A percentile compares a stretch with the other conserved stretches of the same genome.
phyloP scores from a whole-genome alignment of 1,140 invertebrate species.

The Drosophila navojoa region DNA sequence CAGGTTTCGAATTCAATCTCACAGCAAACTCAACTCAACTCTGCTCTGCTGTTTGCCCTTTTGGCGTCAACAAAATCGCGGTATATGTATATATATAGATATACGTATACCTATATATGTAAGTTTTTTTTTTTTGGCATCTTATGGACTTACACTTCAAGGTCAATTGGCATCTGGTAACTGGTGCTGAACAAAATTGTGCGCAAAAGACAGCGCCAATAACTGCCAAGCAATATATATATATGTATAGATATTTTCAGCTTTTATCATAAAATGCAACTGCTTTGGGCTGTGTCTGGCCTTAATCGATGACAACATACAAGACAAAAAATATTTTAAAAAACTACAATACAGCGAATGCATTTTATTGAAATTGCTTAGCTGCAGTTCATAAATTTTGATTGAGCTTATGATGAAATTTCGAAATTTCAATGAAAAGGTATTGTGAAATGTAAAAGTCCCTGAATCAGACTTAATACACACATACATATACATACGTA shows the following conservation, averaged over 20 bases:
- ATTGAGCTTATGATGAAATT: slow-evolving; percentile 20
- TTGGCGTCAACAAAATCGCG: slow-evolving; percentile 34
- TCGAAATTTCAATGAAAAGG: slow-evolving; percentile 10
- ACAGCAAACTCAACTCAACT: not conserved
- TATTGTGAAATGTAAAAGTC: slow-evolving; percentile 47
- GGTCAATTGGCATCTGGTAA: slow-evolving; percentile 57
- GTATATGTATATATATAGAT: not conserved
- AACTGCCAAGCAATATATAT: slow-evolving; percentile 35
- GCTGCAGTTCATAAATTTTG: slow-evolving; percentile 42
- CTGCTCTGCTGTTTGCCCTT: slow-evolving; percentile 38
- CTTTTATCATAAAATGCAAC: slow-evolving; percentile 62
- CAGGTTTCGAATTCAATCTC: slow-evolving; percentile 43
- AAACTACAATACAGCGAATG: slow-evolving; percentile 21
- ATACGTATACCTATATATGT: not conserved
- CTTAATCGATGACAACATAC: slow-evolving; percentile 69
- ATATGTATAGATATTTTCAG: slow-evolving; percentile 7
- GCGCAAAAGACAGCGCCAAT: slow-evolving; percentile 30
- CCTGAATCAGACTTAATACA: not conserved
- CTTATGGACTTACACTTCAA: slow-evolving; percentile 56
- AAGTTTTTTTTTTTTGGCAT: slow-evolving; percentile 1
- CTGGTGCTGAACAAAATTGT: slow-evolving; percentile 32
- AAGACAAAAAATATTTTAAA: not conserved
- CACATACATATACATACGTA: not conserved
- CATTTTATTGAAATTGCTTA: slow-evolving; percentile 37
- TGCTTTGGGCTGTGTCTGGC: slow-evolving; percentile 58